Evolutionary conservation across 2,888 invertebrate genomes (phyloP).

Genomic region (Vesta saturnalis): DNA sequence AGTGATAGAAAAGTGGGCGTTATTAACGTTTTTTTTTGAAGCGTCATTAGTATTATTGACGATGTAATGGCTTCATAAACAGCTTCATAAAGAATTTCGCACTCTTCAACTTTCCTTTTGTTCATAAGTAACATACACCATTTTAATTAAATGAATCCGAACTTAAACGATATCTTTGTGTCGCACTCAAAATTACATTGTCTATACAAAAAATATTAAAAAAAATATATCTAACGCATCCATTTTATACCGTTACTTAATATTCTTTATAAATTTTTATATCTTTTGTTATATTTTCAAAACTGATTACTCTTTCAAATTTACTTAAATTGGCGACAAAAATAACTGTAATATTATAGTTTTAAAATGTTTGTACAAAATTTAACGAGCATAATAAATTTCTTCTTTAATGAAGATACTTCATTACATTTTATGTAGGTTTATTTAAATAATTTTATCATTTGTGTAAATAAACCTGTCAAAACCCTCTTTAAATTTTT

Average conservation of each 20-base stretch:
- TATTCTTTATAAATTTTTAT: neutral
- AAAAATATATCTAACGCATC: neutral
- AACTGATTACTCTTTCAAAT: neutral
- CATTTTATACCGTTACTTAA: slow-evolving; percentile 7
- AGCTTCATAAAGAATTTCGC: slow-evolving; percentile 4
- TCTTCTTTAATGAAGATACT: neutral
- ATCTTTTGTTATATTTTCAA: slow-evolving; percentile 1
- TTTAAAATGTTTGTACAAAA: neutral
- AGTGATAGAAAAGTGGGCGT: slow-evolving; percentile 8
- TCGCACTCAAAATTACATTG: too few relatives aligned
- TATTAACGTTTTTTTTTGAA: slow-evolving; percentile 9
- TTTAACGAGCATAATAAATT: neutral
- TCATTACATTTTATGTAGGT: neutral
- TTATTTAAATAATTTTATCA: neutral
- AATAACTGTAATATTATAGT: slow-evolving; percentile 8
- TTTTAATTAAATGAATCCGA: too few relatives aligned
- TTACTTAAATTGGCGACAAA: neutral
- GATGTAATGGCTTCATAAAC: slow-evolving; percentile 11
- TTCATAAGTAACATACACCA: neutral
- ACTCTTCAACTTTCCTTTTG: neutral
- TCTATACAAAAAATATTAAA: too few relatives aligned
- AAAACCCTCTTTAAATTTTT: neutral
- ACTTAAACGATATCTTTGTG: neutral
- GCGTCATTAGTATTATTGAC: slow-evolving; percentile 6
- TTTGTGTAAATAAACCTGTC: neutral